Evolutionary conservation across 2,113 vertebrate species (phyloP).

Genomic region (Caranx ignobilis): DNA sequence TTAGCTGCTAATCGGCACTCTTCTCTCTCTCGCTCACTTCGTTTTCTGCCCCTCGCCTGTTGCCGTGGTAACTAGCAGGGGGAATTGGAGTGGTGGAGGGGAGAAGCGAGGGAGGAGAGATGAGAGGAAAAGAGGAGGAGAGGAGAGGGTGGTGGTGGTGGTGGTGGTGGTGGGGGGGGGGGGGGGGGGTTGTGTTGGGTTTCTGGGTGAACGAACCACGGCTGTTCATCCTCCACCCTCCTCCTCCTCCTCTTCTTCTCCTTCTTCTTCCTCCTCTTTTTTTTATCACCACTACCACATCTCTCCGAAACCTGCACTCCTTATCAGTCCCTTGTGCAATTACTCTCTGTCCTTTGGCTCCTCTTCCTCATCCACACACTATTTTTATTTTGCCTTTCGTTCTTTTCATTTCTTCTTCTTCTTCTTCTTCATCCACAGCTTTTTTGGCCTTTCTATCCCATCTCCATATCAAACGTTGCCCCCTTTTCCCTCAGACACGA

Average conservation of each 20-base stretch:
- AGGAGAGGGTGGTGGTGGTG: background rate
- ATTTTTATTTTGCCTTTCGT: background rate
- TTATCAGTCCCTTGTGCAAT: conserved; percentile 27
- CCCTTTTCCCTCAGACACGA: background rate
- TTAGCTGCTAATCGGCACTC: conserved; percentile 55
- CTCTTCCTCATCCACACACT: conserved; percentile 8
- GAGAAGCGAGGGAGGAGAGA: conserved; percentile 51
- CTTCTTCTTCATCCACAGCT: background rate
- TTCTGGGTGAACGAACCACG: conserved; percentile 64
- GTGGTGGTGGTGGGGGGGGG: conserved; percentile 1
- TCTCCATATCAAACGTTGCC: background rate
- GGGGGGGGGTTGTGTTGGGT: conserved; percentile 28
- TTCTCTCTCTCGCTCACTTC: conserved; percentile 55
- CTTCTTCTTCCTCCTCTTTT: conserved; percentile 3
- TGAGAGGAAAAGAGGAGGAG: background rate
- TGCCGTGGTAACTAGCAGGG: conserved; percentile 84
- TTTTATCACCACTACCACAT: conserved; percentile 31
- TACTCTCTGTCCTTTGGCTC: conserved; percentile 29
- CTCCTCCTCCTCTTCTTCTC: conserved; percentile 5
- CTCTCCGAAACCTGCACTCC: conserved; percentile 16
- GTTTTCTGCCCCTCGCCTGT: conserved; percentile 80
- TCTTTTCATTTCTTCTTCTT: background rate
- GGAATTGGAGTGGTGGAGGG: conserved; percentile 70
- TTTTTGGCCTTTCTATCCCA: background rate
- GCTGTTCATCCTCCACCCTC: conserved; percentile 38